Evolutionary conservation across 2,888 invertebrate genomes (phyloP).

Genomic region (Leptopilina myrica): DNA sequence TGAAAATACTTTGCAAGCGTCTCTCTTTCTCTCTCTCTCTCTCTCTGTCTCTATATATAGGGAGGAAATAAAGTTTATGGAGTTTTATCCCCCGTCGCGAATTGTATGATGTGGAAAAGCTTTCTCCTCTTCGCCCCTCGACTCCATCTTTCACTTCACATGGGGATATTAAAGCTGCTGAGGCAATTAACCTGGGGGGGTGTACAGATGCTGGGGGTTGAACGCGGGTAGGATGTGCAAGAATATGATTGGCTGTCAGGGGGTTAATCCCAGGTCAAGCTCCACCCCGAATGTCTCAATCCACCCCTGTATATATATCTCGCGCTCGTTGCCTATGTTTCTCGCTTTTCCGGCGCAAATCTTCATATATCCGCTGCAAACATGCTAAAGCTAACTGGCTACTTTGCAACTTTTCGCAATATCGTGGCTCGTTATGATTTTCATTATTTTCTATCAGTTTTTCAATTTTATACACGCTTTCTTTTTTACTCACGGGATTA

Average conservation of each 20-base stretch:
- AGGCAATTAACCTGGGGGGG: conserved; percentile 70
- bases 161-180: conserved; percentile 71
- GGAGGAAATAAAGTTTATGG: neutral
- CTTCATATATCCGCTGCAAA: conserved; percentile 32
- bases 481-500: conserved; percentile 9
- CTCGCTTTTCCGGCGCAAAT: conserved; percentile 22
- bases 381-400: conserved; percentile 37
- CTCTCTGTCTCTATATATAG: too few relatives aligned
- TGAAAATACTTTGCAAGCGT: neutral
- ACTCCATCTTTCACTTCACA: conserved; percentile 65
- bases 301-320: conserved; percentile 60
- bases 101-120: conserved; percentile 30
- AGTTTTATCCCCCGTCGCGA: neutral
- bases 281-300: conserved; percentile 73
- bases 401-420: conserved; percentile 39
- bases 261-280: conserved; percentile 69
- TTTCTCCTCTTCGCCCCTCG: conserved; percentile 30
- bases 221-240: conserved; percentile 66
- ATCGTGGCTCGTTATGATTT: conserved; percentile 31
- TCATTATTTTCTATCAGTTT: conserved; percentile 36
- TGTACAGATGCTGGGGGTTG: conserved; percentile 34
- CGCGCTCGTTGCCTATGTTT: neutral
- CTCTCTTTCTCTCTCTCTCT: too few relatives aligned
- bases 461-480: conserved; percentile 11
- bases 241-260: conserved; percentile 72